phyloP scores from a whole-genome alignment of 2,888 invertebrate genomes.

The Aproaerema taeniolella region DNA sequence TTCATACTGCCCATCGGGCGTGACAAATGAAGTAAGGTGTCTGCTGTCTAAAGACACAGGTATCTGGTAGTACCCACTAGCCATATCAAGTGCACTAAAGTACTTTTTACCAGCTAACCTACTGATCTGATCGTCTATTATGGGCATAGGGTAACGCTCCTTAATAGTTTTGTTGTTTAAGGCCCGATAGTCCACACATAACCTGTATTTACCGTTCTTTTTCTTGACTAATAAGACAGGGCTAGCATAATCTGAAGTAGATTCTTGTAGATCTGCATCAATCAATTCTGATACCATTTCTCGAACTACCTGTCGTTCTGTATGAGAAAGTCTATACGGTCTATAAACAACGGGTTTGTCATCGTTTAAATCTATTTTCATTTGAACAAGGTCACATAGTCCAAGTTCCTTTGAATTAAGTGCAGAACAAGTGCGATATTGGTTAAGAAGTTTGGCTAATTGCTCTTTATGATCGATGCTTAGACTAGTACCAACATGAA shows the following conservation, averaged over 20 bases:
- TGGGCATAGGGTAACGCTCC: constrained; percentile 14
- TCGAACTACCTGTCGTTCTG: constrained; percentile 20
- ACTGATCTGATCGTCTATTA: constrained; percentile 14
- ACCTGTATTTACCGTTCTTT: constrained; percentile 9
- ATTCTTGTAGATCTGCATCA: constrained; percentile 21
- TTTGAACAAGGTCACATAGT: constrained; percentile 2
- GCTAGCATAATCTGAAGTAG: no score
- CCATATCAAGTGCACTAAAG: constrained; percentile 22
- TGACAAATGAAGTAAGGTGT: constrained; percentile 16
- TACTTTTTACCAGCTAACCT: constrained; percentile 20
- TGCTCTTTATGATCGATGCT: not conserved
- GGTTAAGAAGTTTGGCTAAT: constrained; percentile 5
- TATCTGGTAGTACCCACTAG: constrained; percentile 6
- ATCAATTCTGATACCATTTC: no score
- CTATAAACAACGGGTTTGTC: constrained; percentile 1
- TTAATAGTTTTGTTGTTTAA: constrained; percentile 16
- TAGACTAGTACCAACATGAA: not conserved
- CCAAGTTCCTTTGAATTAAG: constrained; percentile 8
- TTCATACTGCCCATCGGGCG: constrained; percentile 19
- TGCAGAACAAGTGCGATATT: constrained; percentile 6
- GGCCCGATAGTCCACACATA: constrained; percentile 15
- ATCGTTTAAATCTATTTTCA: constrained; percentile 4
- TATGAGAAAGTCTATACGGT: constrained; percentile 16
- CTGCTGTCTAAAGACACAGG: not conserved
- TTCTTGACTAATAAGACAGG: no score